These are phyloP conservation scores for Acrobasis repandana DNA, from an alignment of 2,888 invertebrate genomes.

Conservation along the genomic window DNA sequence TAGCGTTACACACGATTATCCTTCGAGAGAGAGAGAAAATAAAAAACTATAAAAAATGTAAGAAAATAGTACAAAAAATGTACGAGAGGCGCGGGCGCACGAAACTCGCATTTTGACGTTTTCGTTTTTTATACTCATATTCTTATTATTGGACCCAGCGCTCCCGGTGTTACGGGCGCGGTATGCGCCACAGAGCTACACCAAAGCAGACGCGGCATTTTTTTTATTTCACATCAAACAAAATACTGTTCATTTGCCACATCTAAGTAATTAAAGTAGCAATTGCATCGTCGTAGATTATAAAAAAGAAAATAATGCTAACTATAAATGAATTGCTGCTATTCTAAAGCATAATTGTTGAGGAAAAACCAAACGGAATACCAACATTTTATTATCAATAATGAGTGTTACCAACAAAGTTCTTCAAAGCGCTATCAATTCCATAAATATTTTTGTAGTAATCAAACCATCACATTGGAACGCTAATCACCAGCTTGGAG, in stretches of 20 bases:
- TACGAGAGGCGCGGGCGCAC: slow-evolving; percentile 54
- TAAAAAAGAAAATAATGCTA: slow-evolving; percentile 1
- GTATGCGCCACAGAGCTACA: slow-evolving; percentile 72
- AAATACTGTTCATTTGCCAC: not conserved
- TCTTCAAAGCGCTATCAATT: slow-evolving; percentile 51
- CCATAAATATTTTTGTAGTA: slow-evolving; percentile 71
- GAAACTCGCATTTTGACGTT: slow-evolving; percentile 69
- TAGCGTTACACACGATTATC: slow-evolving; percentile 78
- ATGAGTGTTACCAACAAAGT: slow-evolving; percentile 31
- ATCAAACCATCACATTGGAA: slow-evolving; percentile 71
- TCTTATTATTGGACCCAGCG: slow-evolving; percentile 79
- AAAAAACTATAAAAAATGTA: slow-evolving; percentile 41
- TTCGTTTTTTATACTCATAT: slow-evolving; percentile 78
- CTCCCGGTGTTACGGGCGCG: slow-evolving; percentile 82
- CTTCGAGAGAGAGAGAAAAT: slow-evolving; percentile 52
- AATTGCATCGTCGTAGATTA: not conserved
- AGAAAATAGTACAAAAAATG: slow-evolving; percentile 53
- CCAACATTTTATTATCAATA: slow-evolving; percentile 21
- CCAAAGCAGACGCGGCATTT: slow-evolving; percentile 46
- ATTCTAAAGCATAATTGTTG: slow-evolving; percentile 17
- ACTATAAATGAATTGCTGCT: slow-evolving; percentile 17
- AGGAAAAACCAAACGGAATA: slow-evolving; percentile 20
- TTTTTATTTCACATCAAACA: slow-evolving; percentile 19
- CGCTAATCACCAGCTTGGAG: slow-evolving; percentile 52
- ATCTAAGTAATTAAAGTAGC: not conserved